Evolutionary conservation across 2,113 vertebrate species (phyloP).

Genomic region (Murina feae): DNA sequence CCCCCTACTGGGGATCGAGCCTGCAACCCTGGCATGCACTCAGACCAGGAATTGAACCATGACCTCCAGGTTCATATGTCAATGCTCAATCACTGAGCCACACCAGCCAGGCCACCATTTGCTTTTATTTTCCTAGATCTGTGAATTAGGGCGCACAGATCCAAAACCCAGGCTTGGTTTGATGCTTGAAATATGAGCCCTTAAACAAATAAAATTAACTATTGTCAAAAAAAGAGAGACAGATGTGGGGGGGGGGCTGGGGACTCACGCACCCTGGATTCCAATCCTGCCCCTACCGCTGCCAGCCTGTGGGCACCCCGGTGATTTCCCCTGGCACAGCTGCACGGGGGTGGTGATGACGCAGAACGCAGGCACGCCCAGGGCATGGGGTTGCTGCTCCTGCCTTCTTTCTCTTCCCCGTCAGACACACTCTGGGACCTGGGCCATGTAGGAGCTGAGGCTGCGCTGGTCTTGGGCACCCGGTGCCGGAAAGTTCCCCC

Average conservation of each 20-base stretch:
- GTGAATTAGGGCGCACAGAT: neutral
- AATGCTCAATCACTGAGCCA: no score
- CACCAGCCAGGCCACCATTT: neutral
- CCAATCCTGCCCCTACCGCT: neutral
- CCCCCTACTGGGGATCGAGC: no score
- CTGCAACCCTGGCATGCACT: no score
- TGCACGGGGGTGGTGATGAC: fast-evolving
- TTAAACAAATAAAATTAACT: neutral
- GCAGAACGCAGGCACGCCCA: fast-evolving
- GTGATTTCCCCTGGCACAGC: neutral
- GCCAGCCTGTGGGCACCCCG: neutral
- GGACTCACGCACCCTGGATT: neutral
- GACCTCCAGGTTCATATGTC: no score
- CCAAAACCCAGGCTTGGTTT: neutral
- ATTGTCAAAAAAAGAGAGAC: neutral
- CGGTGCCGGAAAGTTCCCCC: neutral
- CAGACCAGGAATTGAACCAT: no score
- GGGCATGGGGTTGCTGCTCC: neutral
- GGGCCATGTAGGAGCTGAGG: neutral
- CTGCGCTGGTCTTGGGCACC: neutral
- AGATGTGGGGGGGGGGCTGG: neutral
- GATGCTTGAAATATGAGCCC: neutral
- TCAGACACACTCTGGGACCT: neutral
- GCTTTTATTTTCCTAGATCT: neutral
- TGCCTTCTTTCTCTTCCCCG: neutral